Evolutionary conservation across 2,113 vertebrate species (phyloP).

Genomic region (Stegostoma tigrinum): DNA sequence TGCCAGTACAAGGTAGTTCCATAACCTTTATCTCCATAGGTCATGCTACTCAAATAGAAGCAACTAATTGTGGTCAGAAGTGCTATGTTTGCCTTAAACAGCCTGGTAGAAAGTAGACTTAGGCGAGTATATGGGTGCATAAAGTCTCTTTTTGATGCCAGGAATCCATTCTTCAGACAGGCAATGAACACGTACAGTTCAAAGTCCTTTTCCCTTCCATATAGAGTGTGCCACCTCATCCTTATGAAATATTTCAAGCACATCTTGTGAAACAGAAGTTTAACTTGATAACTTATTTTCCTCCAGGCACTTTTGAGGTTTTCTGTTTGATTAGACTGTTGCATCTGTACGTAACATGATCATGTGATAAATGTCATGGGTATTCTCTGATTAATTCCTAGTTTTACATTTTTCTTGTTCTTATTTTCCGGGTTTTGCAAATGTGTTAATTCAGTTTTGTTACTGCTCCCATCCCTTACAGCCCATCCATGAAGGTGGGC

Average conservation of each 20-base stretch:
- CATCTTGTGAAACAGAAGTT: neutral
- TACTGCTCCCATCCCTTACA: neutral
- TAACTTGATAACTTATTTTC: neutral
- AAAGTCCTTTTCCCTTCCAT: neutral
- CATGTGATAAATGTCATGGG: neutral
- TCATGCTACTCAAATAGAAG: neutral
- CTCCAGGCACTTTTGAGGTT: neutral
- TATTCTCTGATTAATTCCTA: neutral
- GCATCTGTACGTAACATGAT: too few relatives aligned
- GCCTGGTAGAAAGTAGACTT: neutral
- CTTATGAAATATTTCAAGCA: neutral
- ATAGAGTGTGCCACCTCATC: neutral
- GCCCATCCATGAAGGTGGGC: neutral
- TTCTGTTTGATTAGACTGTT: neutral
- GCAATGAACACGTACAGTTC: neutral
- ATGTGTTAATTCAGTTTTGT: neutral
- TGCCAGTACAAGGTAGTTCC: neutral
- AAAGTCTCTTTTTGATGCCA: neutral
- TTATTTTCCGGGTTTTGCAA: neutral
- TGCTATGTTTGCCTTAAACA: neutral
- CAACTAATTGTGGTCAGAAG: neutral
- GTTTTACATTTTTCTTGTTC: neutral
- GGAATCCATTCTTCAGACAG: neutral
- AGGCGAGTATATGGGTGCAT: neutral
- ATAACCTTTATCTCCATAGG: neutral